Evolutionary conservation across 2,113 vertebrate species (phyloP).

Genomic region (Cryptomyrus ogoouensis): DNA sequence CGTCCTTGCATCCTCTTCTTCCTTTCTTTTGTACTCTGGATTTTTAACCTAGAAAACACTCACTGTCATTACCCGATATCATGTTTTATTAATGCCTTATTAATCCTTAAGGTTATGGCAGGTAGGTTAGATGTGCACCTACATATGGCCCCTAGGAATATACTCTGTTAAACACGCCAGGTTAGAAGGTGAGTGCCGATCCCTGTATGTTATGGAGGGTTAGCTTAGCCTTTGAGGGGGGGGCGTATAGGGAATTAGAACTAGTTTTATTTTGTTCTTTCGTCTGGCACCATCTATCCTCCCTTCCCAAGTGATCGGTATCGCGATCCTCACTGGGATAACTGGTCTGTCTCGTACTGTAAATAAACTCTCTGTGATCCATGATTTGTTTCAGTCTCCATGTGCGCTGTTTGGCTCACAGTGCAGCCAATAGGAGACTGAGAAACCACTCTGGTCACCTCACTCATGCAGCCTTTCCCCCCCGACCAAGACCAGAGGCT

Average conservation of each 20-base stretch:
- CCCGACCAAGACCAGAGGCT: not conserved
- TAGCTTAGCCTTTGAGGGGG: not conserved
- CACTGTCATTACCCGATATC: not conserved
- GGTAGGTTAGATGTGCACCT: not conserved
- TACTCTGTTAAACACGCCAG: not conserved
- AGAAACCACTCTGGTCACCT: too few species aligned
- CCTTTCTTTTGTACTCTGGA: not conserved
- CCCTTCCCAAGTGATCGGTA: not conserved
- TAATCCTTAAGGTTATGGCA: not conserved
- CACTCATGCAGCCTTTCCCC: not conserved
- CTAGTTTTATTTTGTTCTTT: not conserved
- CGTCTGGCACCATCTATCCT: not conserved
- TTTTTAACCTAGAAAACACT: not conserved
- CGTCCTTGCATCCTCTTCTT: not conserved
- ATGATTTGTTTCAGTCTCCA: not conserved
- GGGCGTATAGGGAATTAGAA: not conserved
- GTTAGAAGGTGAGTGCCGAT: not conserved
- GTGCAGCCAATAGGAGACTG: not conserved
- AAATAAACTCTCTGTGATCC: not conserved
- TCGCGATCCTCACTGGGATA: not conserved
- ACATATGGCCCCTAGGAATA: not conserved
- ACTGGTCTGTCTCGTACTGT: not conserved
- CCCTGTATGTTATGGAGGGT: not conserved
- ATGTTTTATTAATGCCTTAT: not conserved
- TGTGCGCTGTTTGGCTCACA: not conserved